Conservation (phyloP, 2,113 vertebrate species). For the Passer domesticus region DNA sequence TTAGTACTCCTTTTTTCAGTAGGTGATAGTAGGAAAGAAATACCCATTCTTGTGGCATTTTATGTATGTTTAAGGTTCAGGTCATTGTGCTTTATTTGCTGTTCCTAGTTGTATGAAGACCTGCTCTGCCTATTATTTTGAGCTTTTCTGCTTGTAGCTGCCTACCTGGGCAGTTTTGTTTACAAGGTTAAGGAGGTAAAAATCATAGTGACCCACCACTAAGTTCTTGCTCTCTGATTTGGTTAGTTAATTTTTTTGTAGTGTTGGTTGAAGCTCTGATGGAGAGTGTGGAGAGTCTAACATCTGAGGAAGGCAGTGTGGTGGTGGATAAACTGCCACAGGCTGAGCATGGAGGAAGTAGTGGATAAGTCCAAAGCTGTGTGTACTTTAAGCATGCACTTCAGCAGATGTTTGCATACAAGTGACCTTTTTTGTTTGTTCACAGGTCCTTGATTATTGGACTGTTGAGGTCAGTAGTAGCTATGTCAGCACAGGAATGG, state of each 20-base stretch:
- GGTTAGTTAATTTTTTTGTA: not conserved
- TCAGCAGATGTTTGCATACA: not conserved
- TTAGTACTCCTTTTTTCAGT: not conserved
- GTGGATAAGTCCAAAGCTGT: not conserved
- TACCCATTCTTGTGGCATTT: not conserved
- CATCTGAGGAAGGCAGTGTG: not conserved
- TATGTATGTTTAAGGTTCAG: not conserved
- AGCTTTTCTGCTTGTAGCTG: not conserved
- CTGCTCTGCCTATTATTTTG: not conserved
- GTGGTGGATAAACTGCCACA: not conserved
- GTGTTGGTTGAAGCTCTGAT: not conserved
- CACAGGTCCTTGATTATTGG: slow-evolving; percentile 43
- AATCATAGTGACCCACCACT: rapidly evolving
- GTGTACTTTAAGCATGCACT: not conserved
- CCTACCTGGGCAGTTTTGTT: not conserved
- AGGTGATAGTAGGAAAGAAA: not conserved
- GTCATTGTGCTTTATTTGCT: not conserved
- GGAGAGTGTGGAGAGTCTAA: not conserved
- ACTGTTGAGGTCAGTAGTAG: slow-evolving; percentile 63
- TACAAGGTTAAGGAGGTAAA: not conserved
- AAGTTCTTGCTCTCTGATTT: not conserved
- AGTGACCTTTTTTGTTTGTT: slow-evolving; percentile 36
- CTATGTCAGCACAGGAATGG: slow-evolving; percentile 46
- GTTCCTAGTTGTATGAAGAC: not conserved
- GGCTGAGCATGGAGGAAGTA: not conserved